Conservation (phyloP, 1,140 invertebrate genomes). For the Eciton burchellii region DNA sequence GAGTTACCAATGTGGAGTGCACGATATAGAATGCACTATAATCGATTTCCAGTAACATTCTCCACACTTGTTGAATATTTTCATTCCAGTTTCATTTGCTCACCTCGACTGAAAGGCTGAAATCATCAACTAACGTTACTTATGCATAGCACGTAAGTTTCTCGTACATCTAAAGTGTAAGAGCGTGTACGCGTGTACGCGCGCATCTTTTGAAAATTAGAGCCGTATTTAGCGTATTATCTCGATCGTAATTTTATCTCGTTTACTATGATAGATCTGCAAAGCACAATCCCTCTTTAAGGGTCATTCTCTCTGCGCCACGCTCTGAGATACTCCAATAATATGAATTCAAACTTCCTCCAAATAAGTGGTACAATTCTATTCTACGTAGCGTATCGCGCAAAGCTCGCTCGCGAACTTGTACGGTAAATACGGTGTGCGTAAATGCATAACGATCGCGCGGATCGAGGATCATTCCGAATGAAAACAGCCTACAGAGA, state of each 20-base stretch:
- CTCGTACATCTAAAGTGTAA: slow-evolving; percentile 17
- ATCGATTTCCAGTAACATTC: background rate
- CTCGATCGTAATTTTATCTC: slow-evolving; percentile 59
- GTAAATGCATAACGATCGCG: slow-evolving; percentile 12
- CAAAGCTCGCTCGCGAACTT: slow-evolving; percentile 19
- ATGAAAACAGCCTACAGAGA: background rate
- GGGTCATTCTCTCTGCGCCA: slow-evolving; percentile 5
- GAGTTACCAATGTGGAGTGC: background rate
- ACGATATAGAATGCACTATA: background rate
- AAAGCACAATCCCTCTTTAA: slow-evolving; percentile 42
- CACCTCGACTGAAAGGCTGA: slow-evolving; percentile 67
- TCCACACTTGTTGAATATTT: background rate
- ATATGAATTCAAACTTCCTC: slow-evolving; percentile 10
- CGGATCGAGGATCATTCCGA: slow-evolving; percentile 9
- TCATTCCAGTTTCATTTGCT: slow-evolving; percentile 27
- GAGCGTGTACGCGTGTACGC: background rate
- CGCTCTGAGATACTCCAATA: background rate
- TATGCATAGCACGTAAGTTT: slow-evolving; percentile 29
- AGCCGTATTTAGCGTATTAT: slow-evolving; percentile 38
- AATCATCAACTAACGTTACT: slow-evolving; percentile 54
- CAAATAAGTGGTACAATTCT: slow-evolving; percentile 72
- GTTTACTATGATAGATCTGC: slow-evolving; percentile 60
- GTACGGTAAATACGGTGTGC: slow-evolving; percentile 36
- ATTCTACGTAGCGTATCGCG: slow-evolving; percentile 19
- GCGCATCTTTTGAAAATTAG: slow-evolving; percentile 20